Conservation (phyloP, 2,797 vertebrate genomes). For the Geotrypetes seraphini region DNA sequence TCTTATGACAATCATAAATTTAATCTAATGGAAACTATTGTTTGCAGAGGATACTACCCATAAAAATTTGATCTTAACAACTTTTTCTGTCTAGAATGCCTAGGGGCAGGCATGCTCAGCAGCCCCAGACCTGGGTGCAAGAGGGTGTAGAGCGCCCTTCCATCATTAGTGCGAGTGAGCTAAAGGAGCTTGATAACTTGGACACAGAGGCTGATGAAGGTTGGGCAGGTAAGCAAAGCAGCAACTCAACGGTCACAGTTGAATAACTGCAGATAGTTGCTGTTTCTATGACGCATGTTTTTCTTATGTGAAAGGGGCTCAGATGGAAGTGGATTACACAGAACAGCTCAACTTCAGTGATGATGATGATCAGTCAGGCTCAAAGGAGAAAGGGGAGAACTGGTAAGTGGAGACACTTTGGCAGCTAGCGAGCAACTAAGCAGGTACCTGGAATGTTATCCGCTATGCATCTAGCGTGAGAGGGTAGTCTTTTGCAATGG, state of each 20-base stretch:
- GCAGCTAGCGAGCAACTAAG: not conserved
- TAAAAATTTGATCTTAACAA: too few relatives aligned
- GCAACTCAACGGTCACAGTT: too few relatives aligned
- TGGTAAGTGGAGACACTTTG: conserved; percentile 60
- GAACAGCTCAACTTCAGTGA: conserved; percentile 98
- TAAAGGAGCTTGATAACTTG: conserved; percentile 95
- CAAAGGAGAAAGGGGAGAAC: conserved; percentile 75
- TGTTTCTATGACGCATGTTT: too few relatives aligned
- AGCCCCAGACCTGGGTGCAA: conserved; percentile 72
- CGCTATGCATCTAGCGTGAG: not conserved
- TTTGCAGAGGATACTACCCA: too few relatives aligned
- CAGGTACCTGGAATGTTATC: too few relatives aligned
- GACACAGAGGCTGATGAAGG: conserved; percentile 94
- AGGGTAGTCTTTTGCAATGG: too few relatives aligned
- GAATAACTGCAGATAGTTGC: too few relatives aligned
- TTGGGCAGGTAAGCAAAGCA: conserved; percentile 88
- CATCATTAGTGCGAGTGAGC: conserved; percentile 87
- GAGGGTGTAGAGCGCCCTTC: conserved; percentile 83
- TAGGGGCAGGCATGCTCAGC: conserved; percentile 61
- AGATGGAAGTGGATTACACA: conserved; percentile 97
- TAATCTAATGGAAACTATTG: too few relatives aligned
- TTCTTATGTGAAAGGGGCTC: conserved; percentile 67
- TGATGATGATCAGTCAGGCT: conserved; percentile 81
- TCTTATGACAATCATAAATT: too few relatives aligned
- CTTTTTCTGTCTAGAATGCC: conserved; percentile 70